Conservation (phyloP, 2,888 invertebrate species). For the Theodoxus fluviatilis region DNA sequence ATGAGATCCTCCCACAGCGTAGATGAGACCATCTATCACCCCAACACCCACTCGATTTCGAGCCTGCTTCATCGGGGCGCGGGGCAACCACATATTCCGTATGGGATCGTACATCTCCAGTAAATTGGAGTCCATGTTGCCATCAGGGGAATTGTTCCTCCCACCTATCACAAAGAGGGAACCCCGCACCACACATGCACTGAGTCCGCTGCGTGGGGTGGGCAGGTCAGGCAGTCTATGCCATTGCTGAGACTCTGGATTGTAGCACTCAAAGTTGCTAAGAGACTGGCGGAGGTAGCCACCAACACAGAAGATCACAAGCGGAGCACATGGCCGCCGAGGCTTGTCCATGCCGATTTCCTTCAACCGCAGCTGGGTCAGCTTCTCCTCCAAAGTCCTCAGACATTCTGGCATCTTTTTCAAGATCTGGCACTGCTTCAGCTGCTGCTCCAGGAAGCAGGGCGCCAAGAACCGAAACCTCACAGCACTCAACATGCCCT, state of each 20-base stretch:
- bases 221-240: slow-evolving; percentile 81
- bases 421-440: slow-evolving; percentile 86
- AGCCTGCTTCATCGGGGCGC: slow-evolving; percentile 80
- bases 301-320: slow-evolving; percentile 89
- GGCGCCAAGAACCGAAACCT: slow-evolving; percentile 92
- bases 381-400: slow-evolving; percentile 88
- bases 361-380: slow-evolving; percentile 86
- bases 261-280: slow-evolving; percentile 86
- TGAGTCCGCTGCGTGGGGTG: slow-evolving; percentile 81
- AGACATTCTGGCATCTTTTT: slow-evolving; percentile 87
- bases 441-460: slow-evolving; percentile 87
- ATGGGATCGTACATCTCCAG: slow-evolving; percentile 88
- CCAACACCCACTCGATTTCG: slow-evolving; percentile 90
- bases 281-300: slow-evolving; percentile 87
- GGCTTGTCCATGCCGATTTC: slow-evolving; percentile 80
- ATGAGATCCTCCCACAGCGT: slow-evolving; percentile 90
- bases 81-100: slow-evolving; percentile 84
- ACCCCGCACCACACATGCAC: slow-evolving; percentile 67
- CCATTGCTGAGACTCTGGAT: slow-evolving; percentile 87
- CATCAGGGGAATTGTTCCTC: slow-evolving; percentile 82
- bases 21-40: slow-evolving; percentile 89
- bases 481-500: slow-evolving; percentile 85
- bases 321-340: slow-evolving; percentile 80
- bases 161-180: slow-evolving; percentile 92
- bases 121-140: slow-evolving; percentile 71